phyloP scores from a whole-genome alignment of 1,140 invertebrate species.

The Scaptomyza montana region DNA sequence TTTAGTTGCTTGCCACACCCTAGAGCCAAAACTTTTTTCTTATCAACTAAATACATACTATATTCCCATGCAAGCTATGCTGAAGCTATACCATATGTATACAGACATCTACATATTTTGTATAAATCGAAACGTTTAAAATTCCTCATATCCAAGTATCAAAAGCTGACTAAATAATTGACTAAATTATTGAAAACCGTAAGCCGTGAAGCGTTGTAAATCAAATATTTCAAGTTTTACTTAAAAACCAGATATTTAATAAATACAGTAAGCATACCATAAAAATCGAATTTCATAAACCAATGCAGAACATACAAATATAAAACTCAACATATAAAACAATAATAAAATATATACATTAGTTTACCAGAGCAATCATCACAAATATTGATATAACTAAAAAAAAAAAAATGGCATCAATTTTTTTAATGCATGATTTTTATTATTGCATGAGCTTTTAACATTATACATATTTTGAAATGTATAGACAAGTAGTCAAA shows the following conservation, averaged over 20 bases:
- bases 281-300: conserved; percentile 41
- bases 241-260: conserved; percentile 40
- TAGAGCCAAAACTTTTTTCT: neutral
- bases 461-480: neutral
- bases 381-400: conserved; percentile 17
- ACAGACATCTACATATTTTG: conserved; percentile 27
- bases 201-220: conserved; percentile 32
- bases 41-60: conserved; percentile 8
- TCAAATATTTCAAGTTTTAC: conserved; percentile 11
- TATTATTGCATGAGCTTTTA: conserved; percentile 6
- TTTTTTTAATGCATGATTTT: conserved; percentile 29
- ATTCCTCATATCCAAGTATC: conserved; percentile 75
- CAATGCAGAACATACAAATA: conserved; percentile 29
- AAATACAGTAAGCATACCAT: conserved; percentile 58
- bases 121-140: conserved; percentile 36
- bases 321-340: conserved; percentile 5
- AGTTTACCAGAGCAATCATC: conserved; percentile 47
- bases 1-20: conserved; percentile 23
- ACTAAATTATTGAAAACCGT: conserved; percentile 32
- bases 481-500: conserved; percentile 25
- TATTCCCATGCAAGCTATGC: conserved; percentile 25
- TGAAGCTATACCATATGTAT: conserved; percentile 40
- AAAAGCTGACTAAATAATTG: conserved; percentile 68
- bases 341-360: conserved; percentile 10
- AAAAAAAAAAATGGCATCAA: conserved; percentile 18